Evolutionary conservation across 2,113 vertebrate species (phyloP).

Genomic region (Callionymus lyra): DNA sequence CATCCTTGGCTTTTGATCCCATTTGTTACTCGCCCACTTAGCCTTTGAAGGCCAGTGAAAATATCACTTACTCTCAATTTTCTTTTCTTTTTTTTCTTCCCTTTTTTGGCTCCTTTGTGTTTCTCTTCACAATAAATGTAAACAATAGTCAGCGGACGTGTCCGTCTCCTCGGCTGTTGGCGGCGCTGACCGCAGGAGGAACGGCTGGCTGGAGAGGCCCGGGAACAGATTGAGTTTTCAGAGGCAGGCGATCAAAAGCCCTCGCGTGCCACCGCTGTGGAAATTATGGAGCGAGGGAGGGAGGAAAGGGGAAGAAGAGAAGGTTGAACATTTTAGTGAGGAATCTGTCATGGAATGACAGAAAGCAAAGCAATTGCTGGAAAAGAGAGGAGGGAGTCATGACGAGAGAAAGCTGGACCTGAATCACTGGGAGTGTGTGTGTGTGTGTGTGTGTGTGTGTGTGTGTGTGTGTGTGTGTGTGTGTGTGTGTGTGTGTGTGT

Average conservation of each 20-base stretch:
- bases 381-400: conserved; percentile 49
- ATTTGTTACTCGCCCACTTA: conserved; percentile 43
- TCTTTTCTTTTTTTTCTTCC: conserved; percentile 18
- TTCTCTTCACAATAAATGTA: conserved; percentile 56
- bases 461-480: conserved; percentile 18
- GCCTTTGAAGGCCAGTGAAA: conserved; percentile 58
- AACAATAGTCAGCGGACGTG: conserved; percentile 60
- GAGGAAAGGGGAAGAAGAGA: conserved; percentile 49
- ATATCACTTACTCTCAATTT: conserved; percentile 48
- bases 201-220: conserved; percentile 30
- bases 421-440: conserved; percentile 18
- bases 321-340: conserved; percentile 64
- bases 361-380: conserved; percentile 64
- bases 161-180: conserved; percentile 41
- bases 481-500: conserved; percentile 15
- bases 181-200: conserved; percentile 43
- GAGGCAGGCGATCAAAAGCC: conserved; percentile 67
- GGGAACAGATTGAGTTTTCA: conserved; percentile 63
- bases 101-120: conserved; percentile 2
- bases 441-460: conserved; percentile 23
- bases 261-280: conserved; percentile 66
- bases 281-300: conserved; percentile 57
- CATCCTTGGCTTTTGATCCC: conserved; percentile 48
- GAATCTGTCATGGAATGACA: conserved; percentile 69
- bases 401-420: conserved; percentile 46